These are phyloP conservation scores for Colistium nudipinnis DNA, from an alignment of 2,113 vertebrate species.

Conservation along the genomic window DNA sequence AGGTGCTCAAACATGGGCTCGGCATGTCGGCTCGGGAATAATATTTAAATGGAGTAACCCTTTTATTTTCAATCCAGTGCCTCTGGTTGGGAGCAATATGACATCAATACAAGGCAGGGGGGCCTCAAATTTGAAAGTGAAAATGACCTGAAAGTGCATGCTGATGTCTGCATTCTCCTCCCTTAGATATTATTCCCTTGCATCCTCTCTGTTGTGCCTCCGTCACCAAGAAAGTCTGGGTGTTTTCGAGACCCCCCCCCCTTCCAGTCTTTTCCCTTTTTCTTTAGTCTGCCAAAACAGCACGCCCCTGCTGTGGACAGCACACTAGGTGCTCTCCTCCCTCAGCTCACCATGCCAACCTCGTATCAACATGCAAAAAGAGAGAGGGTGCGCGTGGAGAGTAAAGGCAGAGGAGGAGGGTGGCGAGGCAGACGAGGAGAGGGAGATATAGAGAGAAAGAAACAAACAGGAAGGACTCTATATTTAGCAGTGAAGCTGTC, in stretches of 20 bases:
- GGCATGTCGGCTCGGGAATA: conserved; percentile 18
- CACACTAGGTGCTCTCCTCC: conserved; percentile 42
- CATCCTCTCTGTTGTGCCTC: conserved; percentile 14
- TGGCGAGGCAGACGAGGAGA: conserved; percentile 54
- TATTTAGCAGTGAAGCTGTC: conserved; percentile 83
- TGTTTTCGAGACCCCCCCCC: conserved; percentile 33
- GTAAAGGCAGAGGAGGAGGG: conserved; percentile 58
- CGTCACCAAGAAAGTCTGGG: conserved; percentile 34
- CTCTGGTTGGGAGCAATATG: conserved; percentile 32
- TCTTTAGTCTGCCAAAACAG: conserved; percentile 47
- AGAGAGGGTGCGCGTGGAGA: conserved; percentile 55
- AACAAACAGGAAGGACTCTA: conserved; percentile 78
- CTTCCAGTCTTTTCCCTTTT: conserved; percentile 8
- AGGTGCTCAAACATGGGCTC: conserved; percentile 25
- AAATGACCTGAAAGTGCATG: conserved; percentile 14
- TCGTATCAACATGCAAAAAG: conserved; percentile 58
- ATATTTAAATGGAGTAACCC: conserved; percentile 23
- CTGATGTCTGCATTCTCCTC: conserved; percentile 27
- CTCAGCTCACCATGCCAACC: conserved; percentile 42
- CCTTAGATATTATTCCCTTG: conserved; percentile 4
- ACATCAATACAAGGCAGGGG: conserved; percentile 21
- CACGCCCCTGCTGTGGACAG: conserved; percentile 42
- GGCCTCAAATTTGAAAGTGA: conserved; percentile 10
- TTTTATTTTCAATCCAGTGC: conserved; percentile 38
- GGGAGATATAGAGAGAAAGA: conserved; percentile 62